Base-by-base conservation (phyloP, 2,888 invertebrate genomes). In the Spodoptera littoralis region DNA sequence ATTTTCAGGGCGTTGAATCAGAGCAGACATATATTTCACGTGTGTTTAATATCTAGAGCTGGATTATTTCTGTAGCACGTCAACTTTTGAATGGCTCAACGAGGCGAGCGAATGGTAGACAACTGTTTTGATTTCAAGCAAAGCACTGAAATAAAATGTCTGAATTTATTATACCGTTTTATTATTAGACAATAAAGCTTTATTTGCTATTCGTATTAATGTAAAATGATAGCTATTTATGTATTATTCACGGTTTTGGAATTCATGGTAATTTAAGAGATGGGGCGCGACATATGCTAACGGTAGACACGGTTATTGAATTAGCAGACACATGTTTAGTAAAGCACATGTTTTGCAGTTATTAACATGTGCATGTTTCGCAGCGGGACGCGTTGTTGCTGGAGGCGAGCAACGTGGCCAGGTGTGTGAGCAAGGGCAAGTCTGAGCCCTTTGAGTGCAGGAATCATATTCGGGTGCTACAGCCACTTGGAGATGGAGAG, bases 391-490 rank as follows among this genome's bases (percentile, higher is more conserved):
- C 95, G 30, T 83, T 96, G 77, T 82, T 95, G 55, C 87, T 96
- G 85, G 95, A 96, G 84, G 96, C 96, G 42, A 95, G 95, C 76
- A 95, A 96, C 82, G 95, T 96, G 70, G 95, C 95, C 48, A 92
- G 95, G 69, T 96, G 96, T 82, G 95, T 96, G 60, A 96, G 96
- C 74, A 96, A 96, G 85, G 96, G 96, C 77, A 96, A 96, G 89
- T 95, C 96, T 48, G 96, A 96, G 92, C 95, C 96, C 64, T 96
- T 95, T 82, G 96, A 96, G 86, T 96, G 96, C 81, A 92, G 96
- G 70, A 96, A 96, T 87, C 96, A 96, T 88, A 95, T 96, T 60
- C 92, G 96, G 58, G 96, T 96, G 66, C 91, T 96, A 80, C 96
- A 96, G 82, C 96, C 96, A n/a, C 90, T 96, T 61, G 96, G 95